Conservation (phyloP, 2,797 vertebrate species). For the Apogon talboti region DNA sequence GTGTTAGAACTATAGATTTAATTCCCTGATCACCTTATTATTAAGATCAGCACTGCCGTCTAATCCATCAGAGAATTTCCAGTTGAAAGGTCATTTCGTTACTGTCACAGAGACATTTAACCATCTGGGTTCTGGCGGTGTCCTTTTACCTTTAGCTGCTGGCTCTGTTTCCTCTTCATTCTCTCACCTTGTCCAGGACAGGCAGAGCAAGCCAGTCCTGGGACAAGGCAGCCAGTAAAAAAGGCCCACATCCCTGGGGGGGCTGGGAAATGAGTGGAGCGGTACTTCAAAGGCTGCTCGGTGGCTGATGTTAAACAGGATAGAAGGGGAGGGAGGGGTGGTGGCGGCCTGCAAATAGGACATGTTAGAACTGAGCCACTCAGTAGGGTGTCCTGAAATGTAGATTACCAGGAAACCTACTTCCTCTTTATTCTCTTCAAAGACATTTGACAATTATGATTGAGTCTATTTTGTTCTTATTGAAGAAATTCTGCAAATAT, state of each 20-base stretch:
- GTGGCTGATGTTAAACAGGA: constrained; percentile 76
- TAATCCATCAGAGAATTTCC: constrained; percentile 21
- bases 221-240: constrained; percentile 69
- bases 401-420: constrained; percentile 70
- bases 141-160: constrained; percentile 52
- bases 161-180: constrained; percentile 54
- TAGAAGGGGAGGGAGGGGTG: constrained; percentile 62
- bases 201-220: constrained; percentile 53
- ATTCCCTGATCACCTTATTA: constrained; percentile 42
- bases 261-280: constrained; percentile 64
- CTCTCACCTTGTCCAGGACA: constrained; percentile 69
- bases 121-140: constrained; percentile 18
- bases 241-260: constrained; percentile 63
- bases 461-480: constrained; percentile 25
- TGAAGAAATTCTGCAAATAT: constrained; percentile 47
- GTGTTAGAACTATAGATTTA: constrained; percentile 44
- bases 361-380: constrained; percentile 78
- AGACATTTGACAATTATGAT: constrained; percentile 49
- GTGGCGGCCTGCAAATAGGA: constrained; percentile 67
- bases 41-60: constrained; percentile 34
- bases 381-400: constrained; percentile 74
- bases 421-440: constrained; percentile 17
- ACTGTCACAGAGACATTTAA: constrained; percentile 19
- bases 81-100: constrained; percentile 12
- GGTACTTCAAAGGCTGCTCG: constrained; percentile 77